Evolutionary conservation across 2,797 vertebrate species (phyloP).

Genomic region (Crossoptilon crossoptilon): DNA sequence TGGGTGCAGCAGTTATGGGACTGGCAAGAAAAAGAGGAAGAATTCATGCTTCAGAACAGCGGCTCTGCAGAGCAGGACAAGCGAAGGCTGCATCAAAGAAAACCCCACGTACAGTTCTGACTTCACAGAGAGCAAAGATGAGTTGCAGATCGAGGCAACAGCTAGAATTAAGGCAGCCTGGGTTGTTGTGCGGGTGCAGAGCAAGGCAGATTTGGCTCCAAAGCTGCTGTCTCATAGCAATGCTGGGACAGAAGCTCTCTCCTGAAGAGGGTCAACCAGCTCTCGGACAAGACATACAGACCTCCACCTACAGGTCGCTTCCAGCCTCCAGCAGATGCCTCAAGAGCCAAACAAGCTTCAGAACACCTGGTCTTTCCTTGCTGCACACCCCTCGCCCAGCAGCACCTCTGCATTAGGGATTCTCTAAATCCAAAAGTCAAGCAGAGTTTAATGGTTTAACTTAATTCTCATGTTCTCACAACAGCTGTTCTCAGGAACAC

Average conservation of each 20-base stretch:
- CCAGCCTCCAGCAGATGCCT: background rate
- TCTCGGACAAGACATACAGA: too few relatives aligned
- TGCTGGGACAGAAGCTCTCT: too few relatives aligned
- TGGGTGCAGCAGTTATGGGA: background rate
- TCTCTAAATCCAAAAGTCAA: background rate
- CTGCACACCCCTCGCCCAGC: accelerated
- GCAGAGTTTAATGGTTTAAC: background rate
- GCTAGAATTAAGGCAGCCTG: too few relatives aligned
- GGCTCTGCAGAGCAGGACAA: background rate
- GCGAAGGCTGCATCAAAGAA: background rate
- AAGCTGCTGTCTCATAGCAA: too few relatives aligned
- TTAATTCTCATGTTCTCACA: accelerated
- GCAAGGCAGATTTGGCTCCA: too few relatives aligned
- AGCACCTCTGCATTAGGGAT: accelerated
- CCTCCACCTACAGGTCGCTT: accelerated
- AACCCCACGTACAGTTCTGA: background rate
- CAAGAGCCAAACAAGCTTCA: background rate
- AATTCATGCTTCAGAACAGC: background rate
- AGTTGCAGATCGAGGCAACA: too few relatives aligned
- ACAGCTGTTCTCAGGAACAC: background rate
- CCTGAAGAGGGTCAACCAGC: too few relatives aligned
- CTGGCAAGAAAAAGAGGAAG: background rate
- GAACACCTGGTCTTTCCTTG: accelerated
- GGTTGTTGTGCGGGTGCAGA: too few relatives aligned
- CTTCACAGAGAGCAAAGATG: too few relatives aligned